Conservation (phyloP, 1,140 invertebrate species). For the Brachionus rotundiformis region DNA sequence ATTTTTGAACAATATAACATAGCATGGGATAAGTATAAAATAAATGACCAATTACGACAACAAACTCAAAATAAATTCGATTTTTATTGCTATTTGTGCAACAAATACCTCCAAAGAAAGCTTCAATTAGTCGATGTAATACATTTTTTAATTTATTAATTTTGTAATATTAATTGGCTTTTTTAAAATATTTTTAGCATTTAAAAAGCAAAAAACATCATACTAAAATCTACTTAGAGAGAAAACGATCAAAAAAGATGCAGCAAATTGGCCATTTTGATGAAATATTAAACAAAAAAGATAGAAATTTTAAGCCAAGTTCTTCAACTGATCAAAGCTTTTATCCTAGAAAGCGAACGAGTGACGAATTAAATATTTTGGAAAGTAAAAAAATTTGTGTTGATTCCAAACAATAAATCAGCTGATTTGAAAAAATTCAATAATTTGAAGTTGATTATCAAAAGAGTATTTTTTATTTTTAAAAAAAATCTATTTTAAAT, state of each 20-base stretch:
- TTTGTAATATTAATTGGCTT: neutral
- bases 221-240: neutral
- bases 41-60: neutral
- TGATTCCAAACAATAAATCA: too few relatives aligned
- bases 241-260: neutral
- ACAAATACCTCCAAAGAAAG: constrained; percentile 7
- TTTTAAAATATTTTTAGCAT: neutral
- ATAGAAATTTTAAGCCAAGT: too few relatives aligned
- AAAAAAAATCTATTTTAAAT: too few relatives aligned
- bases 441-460: too few relatives aligned
- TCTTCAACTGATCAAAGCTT: too few relatives aligned
- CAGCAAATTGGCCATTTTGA: too few relatives aligned
- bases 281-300: too few relatives aligned
- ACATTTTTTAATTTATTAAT: neutral
- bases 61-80: constrained; percentile 12
- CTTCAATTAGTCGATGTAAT: constrained; percentile 18
- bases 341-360: too few relatives aligned
- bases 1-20: neutral
- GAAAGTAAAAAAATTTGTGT: too few relatives aligned
- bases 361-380: too few relatives aligned
- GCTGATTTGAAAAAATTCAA: too few relatives aligned
- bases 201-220: constrained; percentile 33
- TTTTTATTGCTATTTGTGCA: constrained; percentile 16
- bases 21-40: constrained; percentile 35
- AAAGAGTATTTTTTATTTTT: too few relatives aligned